These are phyloP conservation scores for Phalangium opilio DNA, from an alignment of 2,888 invertebrate species.

Conservation along the genomic window DNA sequence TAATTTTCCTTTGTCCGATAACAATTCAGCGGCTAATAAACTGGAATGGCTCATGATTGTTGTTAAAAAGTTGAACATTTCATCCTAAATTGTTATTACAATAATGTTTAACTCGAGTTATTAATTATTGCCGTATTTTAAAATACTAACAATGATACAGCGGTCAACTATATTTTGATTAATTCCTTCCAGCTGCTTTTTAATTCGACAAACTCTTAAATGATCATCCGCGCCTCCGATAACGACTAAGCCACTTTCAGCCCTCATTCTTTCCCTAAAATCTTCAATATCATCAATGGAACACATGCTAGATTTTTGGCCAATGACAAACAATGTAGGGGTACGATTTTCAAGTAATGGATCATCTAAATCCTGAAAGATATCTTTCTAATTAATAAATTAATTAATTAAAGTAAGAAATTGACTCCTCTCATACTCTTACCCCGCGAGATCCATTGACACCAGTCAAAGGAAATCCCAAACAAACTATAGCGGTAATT, in stretches of 20 bases:
- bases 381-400: too few relatives aligned
- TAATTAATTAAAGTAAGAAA: background rate
- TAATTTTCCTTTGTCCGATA: too few relatives aligned
- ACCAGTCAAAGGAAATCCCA: conserved; percentile 60
- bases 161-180: conserved; percentile 66
- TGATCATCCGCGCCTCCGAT: conserved; percentile 65
- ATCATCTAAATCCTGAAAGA: conserved; percentile 56
- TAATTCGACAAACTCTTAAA: conserved; percentile 50
- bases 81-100: too few relatives aligned
- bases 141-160: conserved; percentile 38
- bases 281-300: conserved; percentile 61
- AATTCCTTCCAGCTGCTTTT: conserved; percentile 53
- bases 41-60: too few relatives aligned
- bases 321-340: conserved; percentile 61
- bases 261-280: conserved; percentile 54
- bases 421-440: too few relatives aligned
- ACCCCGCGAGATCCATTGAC: conserved; percentile 53
- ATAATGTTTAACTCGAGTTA: too few relatives aligned
- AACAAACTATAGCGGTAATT: conserved; percentile 54
- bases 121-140: too few relatives aligned
- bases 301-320: conserved; percentile 46
- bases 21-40: too few relatives aligned
- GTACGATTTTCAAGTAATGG: conserved; percentile 51
- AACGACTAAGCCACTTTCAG: conserved; percentile 56
- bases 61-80: too few relatives aligned